Conservation (phyloP, 2,888 invertebrate genomes). For the Oligia latruncula region DNA sequence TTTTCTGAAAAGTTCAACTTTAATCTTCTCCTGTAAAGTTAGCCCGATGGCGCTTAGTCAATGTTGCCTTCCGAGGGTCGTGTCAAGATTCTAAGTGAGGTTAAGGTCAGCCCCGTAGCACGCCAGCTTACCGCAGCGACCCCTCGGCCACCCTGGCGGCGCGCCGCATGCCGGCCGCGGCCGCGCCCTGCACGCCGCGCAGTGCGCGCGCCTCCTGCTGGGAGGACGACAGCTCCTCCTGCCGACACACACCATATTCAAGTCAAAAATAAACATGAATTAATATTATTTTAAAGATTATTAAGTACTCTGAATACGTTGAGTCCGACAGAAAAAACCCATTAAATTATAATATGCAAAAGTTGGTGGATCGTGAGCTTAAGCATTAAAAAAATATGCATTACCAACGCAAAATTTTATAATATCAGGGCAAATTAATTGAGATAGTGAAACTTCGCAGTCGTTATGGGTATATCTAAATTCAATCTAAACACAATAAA, state of each 20-base stretch:
- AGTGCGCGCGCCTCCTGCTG: slow-evolving; percentile 71
- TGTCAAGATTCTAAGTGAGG: not conserved
- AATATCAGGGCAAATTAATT: no score
- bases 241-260: not conserved
- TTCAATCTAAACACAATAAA: no score
- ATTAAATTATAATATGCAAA: not conserved
- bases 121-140: slow-evolving; percentile 79
- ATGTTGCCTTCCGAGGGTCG: no score
- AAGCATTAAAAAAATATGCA: not conserved
- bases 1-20: no score
- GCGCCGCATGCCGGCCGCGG: slow-evolving; percentile 78
- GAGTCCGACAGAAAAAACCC: not conserved
- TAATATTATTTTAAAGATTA: not conserved
- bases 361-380: not conserved
- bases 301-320: not conserved
- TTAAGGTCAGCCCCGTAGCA: fast-evolving
- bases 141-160: slow-evolving; percentile 81
- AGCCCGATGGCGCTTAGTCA: no score
- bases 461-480: no score
- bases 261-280: no score
- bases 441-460: no score
- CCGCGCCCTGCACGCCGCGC: slow-evolving; percentile 73
- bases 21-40: no score
- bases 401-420: not conserved
- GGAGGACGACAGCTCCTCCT: slow-evolving; percentile 79